A percentile compares a stretch with the other conserved stretches of the same genome.
phyloP scores from a whole-genome alignment of 2,888 invertebrate genomes.

The Branchipolynoe longqiensis region DNA sequence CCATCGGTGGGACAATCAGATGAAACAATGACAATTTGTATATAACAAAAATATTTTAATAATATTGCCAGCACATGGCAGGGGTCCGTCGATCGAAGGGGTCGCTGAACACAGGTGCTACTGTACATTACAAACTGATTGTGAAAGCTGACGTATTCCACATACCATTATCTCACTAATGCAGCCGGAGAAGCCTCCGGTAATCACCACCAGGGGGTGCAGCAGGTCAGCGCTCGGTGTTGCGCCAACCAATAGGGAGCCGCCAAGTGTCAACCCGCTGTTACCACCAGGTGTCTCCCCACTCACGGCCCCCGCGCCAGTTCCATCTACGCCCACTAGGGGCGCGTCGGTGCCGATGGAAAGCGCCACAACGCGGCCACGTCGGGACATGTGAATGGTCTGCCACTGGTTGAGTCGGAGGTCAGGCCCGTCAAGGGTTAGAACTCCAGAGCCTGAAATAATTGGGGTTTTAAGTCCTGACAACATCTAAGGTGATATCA shows the following conservation, averaged over 20 bases:
- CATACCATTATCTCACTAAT: slow-evolving; percentile 44
- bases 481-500: too few species aligned
- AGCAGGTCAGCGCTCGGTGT: neutral
- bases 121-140: too few species aligned
- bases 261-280: slow-evolving; percentile 40
- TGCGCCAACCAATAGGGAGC: slow-evolving; percentile 27
- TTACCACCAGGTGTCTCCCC: slow-evolving; percentile 46
- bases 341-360: slow-evolving; percentile 28
- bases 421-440: slow-evolving; percentile 25
- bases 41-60: too few species aligned
- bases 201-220: slow-evolving; percentile 26
- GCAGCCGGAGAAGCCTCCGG: slow-evolving; percentile 44
- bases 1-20: too few species aligned
- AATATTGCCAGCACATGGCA: too few species aligned
- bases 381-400: slow-evolving; percentile 11
- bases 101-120: too few species aligned
- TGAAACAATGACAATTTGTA: too few species aligned
- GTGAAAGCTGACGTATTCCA: too few species aligned
- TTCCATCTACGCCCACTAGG: slow-evolving; percentile 42
- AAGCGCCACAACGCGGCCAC: slow-evolving; percentile 28
- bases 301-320: neutral
- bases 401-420: slow-evolving; percentile 42
- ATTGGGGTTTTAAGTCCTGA: too few species aligned
- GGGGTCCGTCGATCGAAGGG: too few species aligned
- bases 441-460: slow-evolving; percentile 45